Evolutionary conservation across 2,113 vertebrate genomes (phyloP).

Genomic region (Tachysurus fulvidraco): DNA sequence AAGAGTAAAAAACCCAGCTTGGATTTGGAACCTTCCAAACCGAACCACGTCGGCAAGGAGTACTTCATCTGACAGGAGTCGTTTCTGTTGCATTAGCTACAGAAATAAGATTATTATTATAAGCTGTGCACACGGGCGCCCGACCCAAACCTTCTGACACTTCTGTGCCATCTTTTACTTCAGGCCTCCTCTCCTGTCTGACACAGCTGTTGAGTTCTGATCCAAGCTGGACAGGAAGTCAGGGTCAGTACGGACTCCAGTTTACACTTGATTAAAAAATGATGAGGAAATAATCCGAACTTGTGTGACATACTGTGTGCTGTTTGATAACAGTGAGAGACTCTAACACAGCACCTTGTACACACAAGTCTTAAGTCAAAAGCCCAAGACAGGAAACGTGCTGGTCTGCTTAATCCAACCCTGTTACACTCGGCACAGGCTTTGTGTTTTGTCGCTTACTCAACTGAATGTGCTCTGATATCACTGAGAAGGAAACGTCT

Average conservation of each 20-base stretch:
- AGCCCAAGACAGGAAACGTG: constrained; percentile 7
- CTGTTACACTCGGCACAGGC: constrained; percentile 30
- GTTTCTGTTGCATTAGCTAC: neutral
- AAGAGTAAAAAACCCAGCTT: constrained; percentile 77
- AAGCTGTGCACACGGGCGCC: constrained; percentile 17
- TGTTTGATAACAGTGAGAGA: constrained; percentile 35
- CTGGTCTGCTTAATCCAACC: neutral
- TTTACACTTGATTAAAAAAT: neutral
- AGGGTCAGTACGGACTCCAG: constrained; percentile 5
- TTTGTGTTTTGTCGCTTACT: constrained; percentile 18
- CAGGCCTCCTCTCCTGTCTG: constrained; percentile 31
- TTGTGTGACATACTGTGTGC: constrained; percentile 11
- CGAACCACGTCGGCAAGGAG: constrained; percentile 79
- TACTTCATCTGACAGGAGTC: constrained; percentile 78
- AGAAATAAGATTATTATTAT: neutral
- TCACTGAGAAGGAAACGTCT: neutral
- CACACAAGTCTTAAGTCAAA: constrained; percentile 20
- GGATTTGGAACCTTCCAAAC: constrained; percentile 79
- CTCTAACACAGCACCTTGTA: constrained; percentile 24
- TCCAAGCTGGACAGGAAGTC: constrained; percentile 17
- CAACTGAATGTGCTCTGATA: constrained; percentile 17
- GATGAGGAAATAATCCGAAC: neutral
- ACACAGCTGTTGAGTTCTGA: constrained; percentile 16
- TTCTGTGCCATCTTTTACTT: constrained; percentile 32
- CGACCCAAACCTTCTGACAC: constrained; percentile 10